A percentile compares a stretch with the other conserved stretches of the same genome.
These are phyloP conservation scores for Drosophila sechellia DNA, from an alignment of 1,140 invertebrate genomes.

Conservation along the genomic window DNA sequence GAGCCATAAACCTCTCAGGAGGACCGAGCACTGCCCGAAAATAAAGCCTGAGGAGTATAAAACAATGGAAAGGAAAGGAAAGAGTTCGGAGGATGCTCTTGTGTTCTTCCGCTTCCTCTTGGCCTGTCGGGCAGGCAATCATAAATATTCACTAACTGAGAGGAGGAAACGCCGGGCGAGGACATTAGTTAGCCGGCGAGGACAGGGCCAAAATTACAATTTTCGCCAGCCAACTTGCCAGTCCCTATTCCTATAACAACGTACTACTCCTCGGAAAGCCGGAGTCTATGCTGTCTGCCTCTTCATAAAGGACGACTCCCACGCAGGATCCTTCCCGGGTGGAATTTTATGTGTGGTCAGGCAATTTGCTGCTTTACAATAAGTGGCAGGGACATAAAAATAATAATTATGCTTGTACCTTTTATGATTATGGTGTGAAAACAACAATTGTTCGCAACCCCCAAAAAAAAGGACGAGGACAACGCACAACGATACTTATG, in stretches of 20 bases:
- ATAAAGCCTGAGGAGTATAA: conserved; percentile 18
- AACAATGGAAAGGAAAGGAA: conserved; percentile 19
- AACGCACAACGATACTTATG: conserved; percentile 67
- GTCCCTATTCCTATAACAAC: not conserved
- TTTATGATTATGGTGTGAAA: conserved; percentile 83
- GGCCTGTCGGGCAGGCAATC: conserved; percentile 20
- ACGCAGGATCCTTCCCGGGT: conserved; percentile 27
- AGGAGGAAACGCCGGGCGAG: conserved; percentile 32
- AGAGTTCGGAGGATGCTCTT: conserved; percentile 25
- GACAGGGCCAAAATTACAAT: conserved; percentile 73
- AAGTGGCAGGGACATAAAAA: conserved; percentile 81
- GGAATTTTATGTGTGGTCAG: conserved; percentile 71
- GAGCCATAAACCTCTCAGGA: conserved; percentile 20
- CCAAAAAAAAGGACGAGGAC: conserved; percentile 30
- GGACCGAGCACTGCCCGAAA: conserved; percentile 20
- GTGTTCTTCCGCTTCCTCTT: conserved; percentile 35
- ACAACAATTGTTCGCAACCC: conserved; percentile 69
- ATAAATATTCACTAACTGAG: conserved; percentile 75
- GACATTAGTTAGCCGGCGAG: conserved; percentile 54
- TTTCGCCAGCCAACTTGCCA: conserved; percentile 37
- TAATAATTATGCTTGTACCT: conserved; percentile 84
- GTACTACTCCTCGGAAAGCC: not conserved
- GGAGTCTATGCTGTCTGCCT: conserved; percentile 11
- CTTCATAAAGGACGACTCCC: conserved; percentile 47
- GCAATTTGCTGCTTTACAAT: conserved; percentile 82